Base-by-base conservation (phyloP, 2,888 invertebrate species). In the Phalera bucephala region DNA sequence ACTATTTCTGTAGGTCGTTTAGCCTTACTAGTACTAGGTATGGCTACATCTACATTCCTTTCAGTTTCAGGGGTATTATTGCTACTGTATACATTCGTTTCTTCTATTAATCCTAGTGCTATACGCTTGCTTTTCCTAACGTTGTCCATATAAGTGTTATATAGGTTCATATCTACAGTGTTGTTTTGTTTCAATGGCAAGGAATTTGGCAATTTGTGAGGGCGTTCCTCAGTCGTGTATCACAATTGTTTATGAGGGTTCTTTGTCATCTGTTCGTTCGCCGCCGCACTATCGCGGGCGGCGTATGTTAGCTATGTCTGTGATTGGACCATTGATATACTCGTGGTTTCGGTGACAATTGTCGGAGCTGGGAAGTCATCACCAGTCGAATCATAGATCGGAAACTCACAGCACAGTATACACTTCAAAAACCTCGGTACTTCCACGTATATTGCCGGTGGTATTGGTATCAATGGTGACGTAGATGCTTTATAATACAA, bases 391-490 rank as follows among this genome's bases (percentile, higher is more conserved):
- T 97, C 94, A 73, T 97, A 97, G 39, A 97, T 91, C 0, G 97
- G 97, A 65, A 94, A 96, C 76, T 97, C 97, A 70, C 96, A 97
- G 79, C 97, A 97, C 29, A 96, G 75, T 11, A 96, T 90, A 68
- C 93, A 95, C 78, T 97, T 97, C 31, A 97, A 79, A 49, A 94
- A 94, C 64, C 91, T 91, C 0, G 97, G 97, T 25, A 97, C 95
- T 72, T 95, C 95, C n/a, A 94, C 93, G 80, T 97, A 97, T 28
- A 97, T 93, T 1, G 94, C 92, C 0, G 96, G 95, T 5, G 97
- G 97, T 42, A 97, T 93, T 3, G 96, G 97, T 72, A 97, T 95
- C 62, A 97, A 80, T 0, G 97, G 96, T 40, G 97, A 97, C 29
- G 97, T 97, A 1, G 95, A 95, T 28, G 93, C 91, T 79, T 97